phyloP scores from a whole-genome alignment of 2,888 invertebrate species.

The Dioctria linearis region DNA sequence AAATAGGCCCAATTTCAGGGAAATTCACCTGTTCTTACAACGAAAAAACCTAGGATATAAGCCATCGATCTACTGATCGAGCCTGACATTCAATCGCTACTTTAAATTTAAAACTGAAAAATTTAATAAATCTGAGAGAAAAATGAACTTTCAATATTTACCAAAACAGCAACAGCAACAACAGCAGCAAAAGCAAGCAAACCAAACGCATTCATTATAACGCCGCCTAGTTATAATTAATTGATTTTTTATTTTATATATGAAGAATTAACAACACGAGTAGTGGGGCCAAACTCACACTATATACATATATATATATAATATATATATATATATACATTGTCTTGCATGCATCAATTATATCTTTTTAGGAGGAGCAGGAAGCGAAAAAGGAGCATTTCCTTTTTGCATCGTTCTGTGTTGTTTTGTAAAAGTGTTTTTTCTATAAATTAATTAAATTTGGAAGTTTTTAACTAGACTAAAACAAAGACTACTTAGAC shows the following conservation, averaged over 20 bases:
- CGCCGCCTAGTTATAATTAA: slow-evolving; percentile 4
- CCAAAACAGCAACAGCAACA: neutral
- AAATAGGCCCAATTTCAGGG: slow-evolving; percentile 84
- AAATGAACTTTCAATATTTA: slow-evolving; percentile 21
- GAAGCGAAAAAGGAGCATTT: slow-evolving; percentile 3
- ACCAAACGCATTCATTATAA: slow-evolving; percentile 27
- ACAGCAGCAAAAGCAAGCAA: neutral
- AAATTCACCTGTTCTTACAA: slow-evolving; percentile 88
- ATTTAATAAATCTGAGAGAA: neutral
- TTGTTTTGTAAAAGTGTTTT: slow-evolving; percentile 7
- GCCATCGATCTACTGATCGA: slow-evolving; percentile 62
- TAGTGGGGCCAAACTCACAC: neutral
- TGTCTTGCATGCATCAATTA: slow-evolving; percentile 46
- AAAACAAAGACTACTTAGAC: slow-evolving; percentile 41
- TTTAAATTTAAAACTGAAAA: slow-evolving; percentile 20
- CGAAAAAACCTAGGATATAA: slow-evolving; percentile 79
- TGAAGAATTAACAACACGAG: neutral
- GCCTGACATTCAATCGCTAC: slow-evolving; percentile 25
- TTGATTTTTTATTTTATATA: neutral
- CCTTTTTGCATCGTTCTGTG: slow-evolving; percentile 16
- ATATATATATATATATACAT: no score
- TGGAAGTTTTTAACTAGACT: slow-evolving; percentile 23
- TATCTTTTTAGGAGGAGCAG: slow-evolving; percentile 15
- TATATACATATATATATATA: no score
- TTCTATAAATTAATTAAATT: neutral